Evolutionary conservation across 2,113 vertebrate species (phyloP).

Genomic region (Leucoraja erinaceus): DNA sequence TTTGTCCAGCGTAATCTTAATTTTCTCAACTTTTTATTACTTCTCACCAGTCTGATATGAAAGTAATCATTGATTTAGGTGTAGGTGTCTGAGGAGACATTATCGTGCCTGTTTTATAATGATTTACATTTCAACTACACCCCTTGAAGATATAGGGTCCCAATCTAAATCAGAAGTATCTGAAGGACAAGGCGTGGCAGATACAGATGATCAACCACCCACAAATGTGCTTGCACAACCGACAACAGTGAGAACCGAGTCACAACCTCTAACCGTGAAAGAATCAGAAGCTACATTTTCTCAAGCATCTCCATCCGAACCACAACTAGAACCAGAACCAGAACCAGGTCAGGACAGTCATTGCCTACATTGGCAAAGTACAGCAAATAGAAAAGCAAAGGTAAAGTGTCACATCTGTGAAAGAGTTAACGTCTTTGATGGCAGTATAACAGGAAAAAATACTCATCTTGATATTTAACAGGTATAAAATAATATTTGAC

Average conservation of each 20-base stretch:
- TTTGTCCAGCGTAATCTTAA: neutral
- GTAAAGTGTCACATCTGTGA: neutral
- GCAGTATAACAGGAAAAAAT: neutral
- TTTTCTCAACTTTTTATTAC: neutral
- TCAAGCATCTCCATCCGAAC: conserved; percentile 38
- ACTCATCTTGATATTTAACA: neutral
- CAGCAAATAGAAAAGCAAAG: neutral
- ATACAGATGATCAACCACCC: neutral
- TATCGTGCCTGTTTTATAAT: neutral
- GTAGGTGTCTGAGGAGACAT: neutral
- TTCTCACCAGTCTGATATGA: neutral
- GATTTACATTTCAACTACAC: neutral
- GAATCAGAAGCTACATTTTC: neutral
- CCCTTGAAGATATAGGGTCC: neutral
- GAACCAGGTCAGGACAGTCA: conserved; percentile 40
- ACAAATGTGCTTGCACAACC: neutral
- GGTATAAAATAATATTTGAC: too few relatives aligned
- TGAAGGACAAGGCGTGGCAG: neutral
- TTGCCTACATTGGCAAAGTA: neutral
- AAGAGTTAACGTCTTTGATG: neutral
- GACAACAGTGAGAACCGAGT: neutral
- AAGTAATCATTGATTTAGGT: neutral
- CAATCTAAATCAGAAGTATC: conserved; percentile 5
- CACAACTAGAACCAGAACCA: conserved; percentile 37
- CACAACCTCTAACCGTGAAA: neutral